Percentiles rank a stretch among this genome's conserved stretches.
Evolutionary conservation across 2,113 vertebrate species (phyloP).

Genomic region (Fulmarus glacialis): DNA sequence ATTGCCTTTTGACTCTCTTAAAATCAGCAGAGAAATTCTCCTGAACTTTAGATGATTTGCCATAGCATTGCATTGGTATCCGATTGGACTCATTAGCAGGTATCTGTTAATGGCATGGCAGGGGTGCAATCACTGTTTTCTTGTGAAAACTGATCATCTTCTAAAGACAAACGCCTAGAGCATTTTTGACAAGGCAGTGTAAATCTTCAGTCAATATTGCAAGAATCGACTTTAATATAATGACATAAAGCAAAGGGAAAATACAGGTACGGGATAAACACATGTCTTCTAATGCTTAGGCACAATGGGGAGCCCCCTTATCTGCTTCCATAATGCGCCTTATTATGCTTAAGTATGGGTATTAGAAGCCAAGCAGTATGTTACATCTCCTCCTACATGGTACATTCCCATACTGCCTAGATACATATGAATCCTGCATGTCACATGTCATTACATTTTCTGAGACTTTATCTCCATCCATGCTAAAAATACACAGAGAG

Average conservation of each 20-base stretch:
- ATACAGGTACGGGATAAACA: conserved; percentile 18
- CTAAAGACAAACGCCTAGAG: background rate
- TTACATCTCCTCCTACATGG: conserved; percentile 66
- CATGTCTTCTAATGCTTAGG: conserved; percentile 46
- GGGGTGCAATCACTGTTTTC: background rate
- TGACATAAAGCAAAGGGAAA: background rate
- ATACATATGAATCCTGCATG: conserved; percentile 63
- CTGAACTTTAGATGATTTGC: background rate
- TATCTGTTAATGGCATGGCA: background rate
- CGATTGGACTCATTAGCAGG: background rate
- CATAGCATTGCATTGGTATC: background rate
- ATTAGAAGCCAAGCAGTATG: conserved; percentile 71
- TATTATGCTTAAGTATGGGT: conserved; percentile 65
- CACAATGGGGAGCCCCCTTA: conserved; percentile 52
- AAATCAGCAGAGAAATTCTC: background rate
- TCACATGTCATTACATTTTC: conserved; percentile 70
- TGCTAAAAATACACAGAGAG: conserved; percentile 57
- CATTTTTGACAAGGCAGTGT: background rate
- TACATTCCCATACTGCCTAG: conserved; percentile 68
- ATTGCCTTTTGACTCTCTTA: background rate
- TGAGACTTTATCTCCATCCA: conserved; percentile 53
- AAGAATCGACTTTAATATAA: background rate
- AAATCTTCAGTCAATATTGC: background rate
- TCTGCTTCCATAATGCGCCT: conserved; percentile 65
- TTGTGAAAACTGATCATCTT: background rate